Percentiles rank a stretch among this genome's conserved stretches.
These are phyloP conservation scores for Xiphophorus hellerii DNA, from an alignment of 2,113 vertebrate genomes.

Conservation along the genomic window DNA sequence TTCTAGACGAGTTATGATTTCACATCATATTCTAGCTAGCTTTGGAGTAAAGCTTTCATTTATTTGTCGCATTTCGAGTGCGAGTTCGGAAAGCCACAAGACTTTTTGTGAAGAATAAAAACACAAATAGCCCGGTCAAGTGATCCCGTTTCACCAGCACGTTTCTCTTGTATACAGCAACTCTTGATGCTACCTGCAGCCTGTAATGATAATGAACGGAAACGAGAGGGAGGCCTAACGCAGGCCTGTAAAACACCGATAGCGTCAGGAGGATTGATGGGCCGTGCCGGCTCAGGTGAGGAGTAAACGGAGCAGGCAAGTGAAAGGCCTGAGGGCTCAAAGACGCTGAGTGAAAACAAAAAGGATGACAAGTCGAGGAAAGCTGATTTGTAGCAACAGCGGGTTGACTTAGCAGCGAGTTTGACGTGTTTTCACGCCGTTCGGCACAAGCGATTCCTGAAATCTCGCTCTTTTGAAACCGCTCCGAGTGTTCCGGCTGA, in stretches of 20 bases:
- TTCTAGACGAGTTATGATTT: not conserved
- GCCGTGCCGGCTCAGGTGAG: constrained; percentile 48
- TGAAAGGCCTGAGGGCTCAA: constrained; percentile 54
- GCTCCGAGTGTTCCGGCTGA: not conserved
- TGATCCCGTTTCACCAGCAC: constrained; percentile 44
- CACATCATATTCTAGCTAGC: not conserved
- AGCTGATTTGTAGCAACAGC: not conserved
- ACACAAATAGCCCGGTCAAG: constrained; percentile 31
- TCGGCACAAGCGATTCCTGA: not conserved
- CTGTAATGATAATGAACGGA: constrained; percentile 67
- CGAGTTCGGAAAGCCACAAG: not conserved
- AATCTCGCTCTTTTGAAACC: constrained; percentile 1
- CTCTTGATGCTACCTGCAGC: constrained; percentile 44
- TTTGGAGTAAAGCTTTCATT: not conserved
- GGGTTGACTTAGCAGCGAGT: not conserved
- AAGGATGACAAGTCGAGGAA: constrained; percentile 4
- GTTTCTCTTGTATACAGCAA: constrained; percentile 36
- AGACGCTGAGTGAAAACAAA: constrained; percentile 52
- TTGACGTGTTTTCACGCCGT: constrained; percentile 8
- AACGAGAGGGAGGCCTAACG: constrained; percentile 57
- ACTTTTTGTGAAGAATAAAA: constrained; percentile 25
- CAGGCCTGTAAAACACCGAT: constrained; percentile 67
- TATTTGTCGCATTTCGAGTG: not conserved
- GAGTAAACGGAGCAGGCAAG: constrained; percentile 41
- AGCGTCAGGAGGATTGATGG: constrained; percentile 68